A percentile compares a stretch with the other conserved stretches of the same genome.
Conservation (phyloP, 1,140 invertebrate genomes). For the Diabrotica virgifera region DNA sequence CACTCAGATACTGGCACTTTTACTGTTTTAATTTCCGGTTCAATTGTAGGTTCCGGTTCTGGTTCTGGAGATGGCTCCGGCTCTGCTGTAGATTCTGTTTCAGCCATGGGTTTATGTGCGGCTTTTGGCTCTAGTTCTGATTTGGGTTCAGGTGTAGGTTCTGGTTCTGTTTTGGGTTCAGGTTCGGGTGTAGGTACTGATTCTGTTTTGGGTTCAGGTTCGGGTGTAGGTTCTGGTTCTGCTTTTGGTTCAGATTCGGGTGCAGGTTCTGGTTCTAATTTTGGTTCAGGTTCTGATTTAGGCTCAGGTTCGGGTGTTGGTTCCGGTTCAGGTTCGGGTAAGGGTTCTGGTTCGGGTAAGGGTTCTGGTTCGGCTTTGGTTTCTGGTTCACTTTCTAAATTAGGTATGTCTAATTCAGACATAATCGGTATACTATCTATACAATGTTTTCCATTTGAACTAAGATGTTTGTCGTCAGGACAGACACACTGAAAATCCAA, state of each 20-base stretch:
- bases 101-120: no score
- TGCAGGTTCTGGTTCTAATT: no score
- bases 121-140: no score
- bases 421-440: background rate
- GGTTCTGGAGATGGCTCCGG: conserved; percentile 40
- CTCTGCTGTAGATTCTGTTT: conserved; percentile 16
- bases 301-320: background rate
- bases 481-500: conserved; percentile 70
- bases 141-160: no score
- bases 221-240: no score
- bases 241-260: no score
- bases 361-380: conserved; percentile 42
- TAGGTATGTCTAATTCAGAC: conserved; percentile 26
- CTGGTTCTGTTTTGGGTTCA: no score
- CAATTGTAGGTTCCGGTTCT: conserved; percentile 19
- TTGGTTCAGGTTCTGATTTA: background rate
- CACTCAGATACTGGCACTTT: conserved; percentile 37
- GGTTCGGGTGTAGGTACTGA: no score
- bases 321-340: background rate
- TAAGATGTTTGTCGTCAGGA: conserved; percentile 54
- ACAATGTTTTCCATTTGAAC: conserved; percentile 45
- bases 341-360: background rate
- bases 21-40: conserved; percentile 41
- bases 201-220: no score
- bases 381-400: conserved; percentile 35